A percentile compares a stretch with the other conserved stretches of the same genome.
These are phyloP conservation scores for Drosophila lowei DNA, from an alignment of 1,140 invertebrate species.

Conservation along the genomic window DNA sequence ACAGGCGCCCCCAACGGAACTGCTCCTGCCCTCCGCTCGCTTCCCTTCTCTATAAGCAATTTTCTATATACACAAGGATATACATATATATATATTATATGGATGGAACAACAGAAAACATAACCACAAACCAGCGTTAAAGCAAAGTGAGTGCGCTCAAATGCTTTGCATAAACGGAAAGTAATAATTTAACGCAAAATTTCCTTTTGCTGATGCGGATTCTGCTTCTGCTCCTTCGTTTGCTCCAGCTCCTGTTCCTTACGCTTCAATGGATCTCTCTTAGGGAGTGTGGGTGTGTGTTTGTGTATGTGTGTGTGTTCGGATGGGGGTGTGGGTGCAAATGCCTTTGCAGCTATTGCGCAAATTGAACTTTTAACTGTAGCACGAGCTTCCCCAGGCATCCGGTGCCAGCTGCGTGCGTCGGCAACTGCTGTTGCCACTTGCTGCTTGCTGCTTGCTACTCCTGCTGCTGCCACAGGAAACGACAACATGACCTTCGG, in stretches of 20 bases:
- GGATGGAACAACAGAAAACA: slow-evolving; percentile 54
- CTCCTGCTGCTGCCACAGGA: slow-evolving; percentile 45
- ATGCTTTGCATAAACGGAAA: slow-evolving; percentile 82
- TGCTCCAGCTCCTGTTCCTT: slow-evolving; percentile 68
- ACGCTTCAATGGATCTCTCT: slow-evolving; percentile 68
- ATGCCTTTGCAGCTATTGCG: slow-evolving; percentile 65
- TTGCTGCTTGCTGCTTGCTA: slow-evolving; percentile 30
- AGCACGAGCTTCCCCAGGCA: slow-evolving; percentile 73
- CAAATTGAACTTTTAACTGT: slow-evolving; percentile 82
- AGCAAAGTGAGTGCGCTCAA: slow-evolving; percentile 73
- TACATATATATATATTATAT: neutral
- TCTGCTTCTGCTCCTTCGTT: slow-evolving; percentile 36
- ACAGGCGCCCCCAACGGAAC: slow-evolving; percentile 20
- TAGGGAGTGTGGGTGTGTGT: slow-evolving; percentile 20
- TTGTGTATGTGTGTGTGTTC: slow-evolving; percentile 28
- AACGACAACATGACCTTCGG: slow-evolving; percentile 76
- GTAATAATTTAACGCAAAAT: slow-evolving; percentile 83
- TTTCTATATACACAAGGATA: neutral
- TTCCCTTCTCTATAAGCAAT: slow-evolving; percentile 13
- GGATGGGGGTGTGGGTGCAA: slow-evolving; percentile 44
- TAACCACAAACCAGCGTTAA: slow-evolving; percentile 52
- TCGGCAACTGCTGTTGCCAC: slow-evolving; percentile 46
- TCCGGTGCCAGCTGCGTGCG: slow-evolving; percentile 72
- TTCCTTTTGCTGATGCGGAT: slow-evolving; percentile 70
- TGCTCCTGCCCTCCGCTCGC: neutral